Base-by-base conservation (phyloP, 2,797 vertebrate species). In the Schizothorax lantsangensis region DNA sequence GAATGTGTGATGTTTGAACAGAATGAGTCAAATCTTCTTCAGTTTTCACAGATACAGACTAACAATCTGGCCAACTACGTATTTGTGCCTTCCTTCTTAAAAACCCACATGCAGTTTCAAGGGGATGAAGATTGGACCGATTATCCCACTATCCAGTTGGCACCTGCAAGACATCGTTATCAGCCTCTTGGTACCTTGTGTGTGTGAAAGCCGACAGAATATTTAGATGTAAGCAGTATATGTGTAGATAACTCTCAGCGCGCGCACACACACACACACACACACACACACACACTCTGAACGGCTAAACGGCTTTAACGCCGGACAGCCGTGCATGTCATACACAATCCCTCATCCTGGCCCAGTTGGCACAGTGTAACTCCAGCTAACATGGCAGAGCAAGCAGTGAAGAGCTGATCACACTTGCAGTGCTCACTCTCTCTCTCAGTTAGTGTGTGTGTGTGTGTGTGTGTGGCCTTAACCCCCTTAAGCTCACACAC, bases 291-390 rank as follows among this genome's bases (percentile, higher is more conserved):
- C 49, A 62, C 68, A 47, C 66, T 77, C 59, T 82, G 83, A 88
- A 54, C 59, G 62, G 84, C 84, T 81, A 78, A 87, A 85, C 78
- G 43, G 89, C 74, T 88, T 90, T 86, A 90, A 93, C 89, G 45
- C 86, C 88, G 92, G 93, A 94, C 92, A 91, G 93, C 93, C 91
- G 92, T 93, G 87, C 88, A 72, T 92, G 94, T 96, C 94, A 94
- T 91, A 91, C 92, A 93, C 92, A 93, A 95, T 92, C 91, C 92
- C 93, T 95, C 92, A 94, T 92, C 91, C 93, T 94, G 93, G 93
- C 94, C 93, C 91, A 94, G 91, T 94, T 95, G 94, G 95, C 93
- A 93, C 72, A 45, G 86, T 75, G 64, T 87, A 85, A 84, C 84
- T 86, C 83, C 85, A 84, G 78, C 71, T 81, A 85, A 78, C 79